Percentiles rank a stretch among this genome's conserved stretches.
phyloP scores from a whole-genome alignment of 1,140 invertebrate genomes.

The Meloidogyne chitwoodi region DNA sequence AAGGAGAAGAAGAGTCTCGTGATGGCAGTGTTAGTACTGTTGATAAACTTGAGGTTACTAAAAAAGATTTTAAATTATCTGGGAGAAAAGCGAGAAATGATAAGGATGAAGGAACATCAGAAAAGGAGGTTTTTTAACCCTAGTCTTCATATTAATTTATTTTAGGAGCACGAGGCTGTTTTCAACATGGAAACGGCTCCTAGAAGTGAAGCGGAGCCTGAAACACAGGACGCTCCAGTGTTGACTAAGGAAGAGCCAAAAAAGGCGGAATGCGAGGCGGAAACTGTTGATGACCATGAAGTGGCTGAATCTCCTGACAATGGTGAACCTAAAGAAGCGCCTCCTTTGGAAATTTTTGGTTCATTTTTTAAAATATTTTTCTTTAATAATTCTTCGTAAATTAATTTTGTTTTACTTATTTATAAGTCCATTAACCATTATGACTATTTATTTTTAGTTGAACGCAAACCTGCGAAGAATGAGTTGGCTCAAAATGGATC shows the following conservation, averaged over 20 bases:
- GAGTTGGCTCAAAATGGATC: background rate
- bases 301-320: background rate
- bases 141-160: background rate
- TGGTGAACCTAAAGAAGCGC: conserved; percentile 1
- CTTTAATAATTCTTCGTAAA: too few relatives aligned
- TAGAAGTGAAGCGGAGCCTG: conserved; percentile 6
- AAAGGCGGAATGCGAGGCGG: background rate
- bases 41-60: background rate
- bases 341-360: conserved; percentile 20
- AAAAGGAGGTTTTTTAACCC: background rate
- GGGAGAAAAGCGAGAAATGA: background rate
- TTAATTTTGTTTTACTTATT: too few relatives aligned
- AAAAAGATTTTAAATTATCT: background rate
- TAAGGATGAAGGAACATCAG: background rate
- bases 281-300: background rate
- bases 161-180: conserved; percentile 2
- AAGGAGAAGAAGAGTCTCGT: conserved; percentile 6
- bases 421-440: too few relatives aligned
- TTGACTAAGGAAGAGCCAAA: background rate
- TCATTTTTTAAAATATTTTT: background rate
- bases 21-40: background rate
- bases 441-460: conserved; percentile 1
- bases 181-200: background rate
- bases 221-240: background rate
- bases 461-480: background rate